Conservation (phyloP, 2,888 invertebrate species). For the Drosophila peninsularis region DNA sequence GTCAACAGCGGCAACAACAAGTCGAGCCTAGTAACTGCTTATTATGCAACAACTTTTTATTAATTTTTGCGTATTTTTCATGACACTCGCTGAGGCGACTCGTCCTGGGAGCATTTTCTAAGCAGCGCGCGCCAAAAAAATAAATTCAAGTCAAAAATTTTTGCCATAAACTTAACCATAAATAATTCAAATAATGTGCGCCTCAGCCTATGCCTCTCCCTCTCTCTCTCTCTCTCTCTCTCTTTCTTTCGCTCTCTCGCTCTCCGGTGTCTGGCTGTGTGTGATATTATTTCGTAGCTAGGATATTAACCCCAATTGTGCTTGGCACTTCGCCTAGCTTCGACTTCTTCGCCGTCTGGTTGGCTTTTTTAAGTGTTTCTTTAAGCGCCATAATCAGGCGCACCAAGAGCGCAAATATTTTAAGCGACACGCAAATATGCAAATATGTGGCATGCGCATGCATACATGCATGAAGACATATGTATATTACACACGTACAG, state of each 20-base stretch:
- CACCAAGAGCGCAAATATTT: constrained; percentile 70
- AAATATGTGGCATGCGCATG: constrained; percentile 62
- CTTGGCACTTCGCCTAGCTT: constrained; percentile 69
- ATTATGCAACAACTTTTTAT: constrained; percentile 46
- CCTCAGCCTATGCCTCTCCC: constrained; percentile 13
- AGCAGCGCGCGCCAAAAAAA: constrained; percentile 39
- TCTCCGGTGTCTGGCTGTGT: constrained; percentile 41
- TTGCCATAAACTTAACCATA: constrained; percentile 79
- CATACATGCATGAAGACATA: constrained; percentile 42
- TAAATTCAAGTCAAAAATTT: constrained; percentile 78
- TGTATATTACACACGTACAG: constrained; percentile 20
- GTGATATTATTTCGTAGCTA: constrained; percentile 69
- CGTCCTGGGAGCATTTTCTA: constrained; percentile 30
- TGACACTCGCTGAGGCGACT: constrained; percentile 26
- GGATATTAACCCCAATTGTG: constrained; percentile 79
- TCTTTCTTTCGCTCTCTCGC: background rate
- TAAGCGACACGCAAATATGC: constrained; percentile 79
- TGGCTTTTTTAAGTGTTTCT: constrained; percentile 78
- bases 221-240: background rate
- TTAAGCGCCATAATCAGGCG: constrained; percentile 81
- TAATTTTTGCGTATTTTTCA: constrained; percentile 78
- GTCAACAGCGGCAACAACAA: constrained; percentile 6
- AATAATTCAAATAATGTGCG: constrained; percentile 76
- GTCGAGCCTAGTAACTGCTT: constrained; percentile 32
- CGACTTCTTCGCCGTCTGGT: constrained; percentile 29